Conservation (phyloP, 2,113 vertebrate genomes). For the Equus quagga region DNA sequence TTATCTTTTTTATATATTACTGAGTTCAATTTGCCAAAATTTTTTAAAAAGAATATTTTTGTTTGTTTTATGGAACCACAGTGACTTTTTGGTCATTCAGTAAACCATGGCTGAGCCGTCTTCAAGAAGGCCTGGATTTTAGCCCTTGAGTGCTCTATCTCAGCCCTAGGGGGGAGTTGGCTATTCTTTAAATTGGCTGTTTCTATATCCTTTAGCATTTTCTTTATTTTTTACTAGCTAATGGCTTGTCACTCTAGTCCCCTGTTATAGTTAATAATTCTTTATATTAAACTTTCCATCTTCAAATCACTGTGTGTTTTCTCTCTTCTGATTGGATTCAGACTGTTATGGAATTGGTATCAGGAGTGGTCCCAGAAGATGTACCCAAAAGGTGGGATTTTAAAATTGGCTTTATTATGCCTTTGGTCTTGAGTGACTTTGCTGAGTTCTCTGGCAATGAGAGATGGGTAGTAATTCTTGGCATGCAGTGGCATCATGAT, state of each 20-base stretch:
- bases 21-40: not conserved
- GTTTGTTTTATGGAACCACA: too few species aligned
- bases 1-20: not conserved
- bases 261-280: not conserved
- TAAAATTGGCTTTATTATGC: not conserved
- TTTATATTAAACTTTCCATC: not conserved
- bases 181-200: not conserved
- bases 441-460: not conserved
- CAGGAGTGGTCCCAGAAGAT: not conserved
- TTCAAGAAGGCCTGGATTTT: not conserved
- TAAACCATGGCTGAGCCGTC: not conserved
- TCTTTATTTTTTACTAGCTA: not conserved
- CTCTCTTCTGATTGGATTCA: not conserved
- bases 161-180: not conserved
- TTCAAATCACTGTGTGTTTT: not conserved
- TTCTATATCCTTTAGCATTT: not conserved
- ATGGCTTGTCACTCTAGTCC: not conserved
- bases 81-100: not conserved
- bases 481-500: not conserved
- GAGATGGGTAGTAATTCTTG: not conserved
- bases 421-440: not conserved
- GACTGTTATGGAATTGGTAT: not conserved
- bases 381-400: not conserved
- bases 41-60: not conserved
- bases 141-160: not conserved